A percentile compares a stretch with the other conserved stretches of the same genome.
Conservation (phyloP, 1,140 invertebrate genomes). For the Drosophila miranda region DNA sequence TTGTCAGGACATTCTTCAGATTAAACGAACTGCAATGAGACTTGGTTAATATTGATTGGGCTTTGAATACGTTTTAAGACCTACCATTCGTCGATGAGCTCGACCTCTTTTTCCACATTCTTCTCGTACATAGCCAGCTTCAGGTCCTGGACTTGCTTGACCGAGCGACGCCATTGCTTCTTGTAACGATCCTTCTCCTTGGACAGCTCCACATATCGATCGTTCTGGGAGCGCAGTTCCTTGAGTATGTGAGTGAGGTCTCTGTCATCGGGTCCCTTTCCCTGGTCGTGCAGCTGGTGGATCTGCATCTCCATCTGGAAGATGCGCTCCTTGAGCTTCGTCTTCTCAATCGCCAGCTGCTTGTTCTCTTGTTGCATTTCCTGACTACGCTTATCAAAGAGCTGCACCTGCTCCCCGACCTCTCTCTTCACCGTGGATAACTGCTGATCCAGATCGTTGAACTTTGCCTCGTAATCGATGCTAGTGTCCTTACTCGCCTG, state of each 20-base stretch:
- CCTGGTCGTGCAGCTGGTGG: conserved; percentile 7
- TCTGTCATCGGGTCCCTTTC: conserved; percentile 4
- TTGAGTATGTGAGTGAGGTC: conserved; percentile 45
- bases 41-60: no score
- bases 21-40: conserved; percentile 30
- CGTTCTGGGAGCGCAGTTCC: conserved; percentile 55
- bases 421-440: conserved; percentile 37
- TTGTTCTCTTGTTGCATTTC: conserved; percentile 55
- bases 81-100: conserved; percentile 17
- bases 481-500: not conserved
- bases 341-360: conserved; percentile 41
- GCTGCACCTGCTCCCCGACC: conserved; percentile 39
- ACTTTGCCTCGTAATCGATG: conserved; percentile 38
- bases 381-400: conserved; percentile 41
- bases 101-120: conserved; percentile 3
- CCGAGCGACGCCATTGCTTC: conserved; percentile 49
- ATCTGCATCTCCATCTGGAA: conserved; percentile 55
- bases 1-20: conserved; percentile 44
- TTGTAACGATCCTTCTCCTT: conserved; percentile 66
- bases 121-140: conserved; percentile 53
- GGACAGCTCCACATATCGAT: conserved; percentile 37
- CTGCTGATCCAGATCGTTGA: conserved; percentile 53
- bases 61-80: not conserved
- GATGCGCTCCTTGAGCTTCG: conserved; percentile 44
- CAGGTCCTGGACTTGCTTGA: conserved; percentile 44